Evolutionary conservation across 2,888 invertebrate genomes (phyloP), one percentile per base, ranked within the genome.

Genomic region (Drosophila aldrichi): DNA sequence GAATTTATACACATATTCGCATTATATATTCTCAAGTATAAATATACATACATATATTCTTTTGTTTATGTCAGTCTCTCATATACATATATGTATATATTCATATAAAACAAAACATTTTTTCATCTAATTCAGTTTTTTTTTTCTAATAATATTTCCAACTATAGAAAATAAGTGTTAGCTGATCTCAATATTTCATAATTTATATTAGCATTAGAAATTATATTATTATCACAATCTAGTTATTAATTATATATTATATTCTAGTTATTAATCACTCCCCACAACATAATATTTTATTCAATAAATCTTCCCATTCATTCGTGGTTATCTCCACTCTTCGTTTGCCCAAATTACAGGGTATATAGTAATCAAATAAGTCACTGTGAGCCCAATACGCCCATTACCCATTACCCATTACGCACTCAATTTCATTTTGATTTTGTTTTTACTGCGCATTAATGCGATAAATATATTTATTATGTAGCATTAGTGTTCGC

Each of bases 401-500:
- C 40, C 59, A 57, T 16, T 56, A 43, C n/a, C 40, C 59, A 57
- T 16, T 56, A 43, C 32, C 51, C 66, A 36, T 52, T 32, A 10
- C 34, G 32, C 48, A 44, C 40, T 68, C 44, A 25, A 54, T 36
- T 54, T 25, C 54, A n/a, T 22, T 54, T 54, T 54, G 38, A 46
- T 46, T 51, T 46, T 3, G 41, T 38, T 46, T 79, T 77, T 67
- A 64, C 48, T 73, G 63, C 70, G 80, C 77, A 86, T 87, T 83
- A 81, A 69, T 71, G 77, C 70, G 77, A 88, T 82, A 72, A 80
- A 70, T 70, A 44, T 58, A 77, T 82, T 80, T 82, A 88, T 88
- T 82, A 68, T 76, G 41, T 14, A 5, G 61, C 56, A 82, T 79
- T 84, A 87, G 63, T 51, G 62, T 43, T 66, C 59, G 38, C 69